Conservation (phyloP, 2,888 invertebrate species). For the Napeogenes sylphis region DNA sequence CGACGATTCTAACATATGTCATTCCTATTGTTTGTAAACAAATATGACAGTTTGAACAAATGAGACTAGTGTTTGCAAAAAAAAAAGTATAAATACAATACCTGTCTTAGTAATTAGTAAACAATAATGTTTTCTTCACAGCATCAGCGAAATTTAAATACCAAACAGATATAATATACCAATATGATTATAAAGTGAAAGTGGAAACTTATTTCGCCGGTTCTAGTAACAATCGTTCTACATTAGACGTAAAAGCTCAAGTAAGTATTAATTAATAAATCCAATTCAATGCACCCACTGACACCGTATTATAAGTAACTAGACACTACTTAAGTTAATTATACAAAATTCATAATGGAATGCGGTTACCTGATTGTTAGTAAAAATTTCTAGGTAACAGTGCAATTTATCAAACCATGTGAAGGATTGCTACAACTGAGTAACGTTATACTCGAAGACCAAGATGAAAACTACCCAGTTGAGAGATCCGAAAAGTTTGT, state of each 20-base stretch:
- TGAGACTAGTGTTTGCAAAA: too few species aligned
- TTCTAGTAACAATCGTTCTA: conserved; percentile 84
- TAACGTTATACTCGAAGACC: conserved; percentile 79
- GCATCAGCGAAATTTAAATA: conserved; percentile 81
- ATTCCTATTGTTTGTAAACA: conserved; percentile 5
- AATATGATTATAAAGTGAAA: conserved; percentile 84
- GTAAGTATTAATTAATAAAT: conserved; percentile 46
- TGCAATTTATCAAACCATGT: conserved; percentile 84
- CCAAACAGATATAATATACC: conserved; percentile 76
- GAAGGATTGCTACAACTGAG: conserved; percentile 83
- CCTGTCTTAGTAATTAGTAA: too few species aligned
- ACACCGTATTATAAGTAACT: neutral
- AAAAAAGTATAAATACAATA: too few species aligned
- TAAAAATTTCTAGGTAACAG: conserved; percentile 51
- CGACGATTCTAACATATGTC: too few species aligned
- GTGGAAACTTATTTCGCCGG: conserved; percentile 84
- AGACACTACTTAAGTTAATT: too few species aligned
- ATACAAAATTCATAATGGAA: too few species aligned
- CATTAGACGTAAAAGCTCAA: conserved; percentile 79
- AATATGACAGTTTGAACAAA: too few species aligned
- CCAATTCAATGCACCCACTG: neutral
- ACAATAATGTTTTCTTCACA: conserved; percentile 26
- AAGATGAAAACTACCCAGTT: conserved; percentile 69
- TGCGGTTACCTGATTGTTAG: too few species aligned
- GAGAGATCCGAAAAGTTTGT: conserved; percentile 76